These are phyloP conservation scores for Ophioninae sp. DNA, from an alignment of 2,888 invertebrate genomes.

Conservation along the genomic window DNA sequence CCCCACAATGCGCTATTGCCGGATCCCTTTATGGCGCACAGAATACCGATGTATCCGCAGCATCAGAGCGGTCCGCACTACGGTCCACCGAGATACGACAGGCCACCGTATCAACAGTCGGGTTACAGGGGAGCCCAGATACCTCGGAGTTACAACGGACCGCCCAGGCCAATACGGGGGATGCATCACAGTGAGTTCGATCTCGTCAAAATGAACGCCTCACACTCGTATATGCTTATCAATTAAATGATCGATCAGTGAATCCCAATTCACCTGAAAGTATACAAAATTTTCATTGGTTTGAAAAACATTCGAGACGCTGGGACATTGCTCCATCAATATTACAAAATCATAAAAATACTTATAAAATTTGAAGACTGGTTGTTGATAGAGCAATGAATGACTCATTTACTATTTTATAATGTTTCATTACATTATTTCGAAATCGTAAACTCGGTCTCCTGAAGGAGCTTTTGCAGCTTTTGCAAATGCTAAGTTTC, in stretches of 20 bases:
- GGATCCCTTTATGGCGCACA: constrained; percentile 78
- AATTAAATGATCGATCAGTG: not conserved
- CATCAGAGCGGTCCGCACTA: constrained; percentile 71
- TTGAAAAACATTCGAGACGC: too few species aligned
- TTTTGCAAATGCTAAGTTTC: too few species aligned
- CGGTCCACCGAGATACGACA: constrained; percentile 73
- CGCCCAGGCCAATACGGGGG: constrained; percentile 78
- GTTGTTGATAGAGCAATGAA: too few species aligned
- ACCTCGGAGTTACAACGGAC: constrained; percentile 79
- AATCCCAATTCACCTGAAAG: too few species aligned
- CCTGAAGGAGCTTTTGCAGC: too few species aligned
- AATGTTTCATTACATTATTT: too few species aligned
- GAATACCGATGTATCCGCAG: constrained; percentile 78
- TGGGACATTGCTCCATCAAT: too few species aligned
- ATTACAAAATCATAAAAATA: too few species aligned
- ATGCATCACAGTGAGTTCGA: constrained; percentile 76
- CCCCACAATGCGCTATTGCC: constrained; percentile 77
- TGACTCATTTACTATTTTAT: too few species aligned
- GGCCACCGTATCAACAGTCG: constrained; percentile 77
- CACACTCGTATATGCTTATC: not conserved
- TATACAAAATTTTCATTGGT: too few species aligned
- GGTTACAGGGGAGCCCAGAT: constrained; percentile 76
- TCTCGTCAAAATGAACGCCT: not conserved
- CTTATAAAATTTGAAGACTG: too few species aligned
- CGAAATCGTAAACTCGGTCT: too few species aligned